Conservation (phyloP, 1,140 invertebrate genomes). For the Papilio polytes region DNA sequence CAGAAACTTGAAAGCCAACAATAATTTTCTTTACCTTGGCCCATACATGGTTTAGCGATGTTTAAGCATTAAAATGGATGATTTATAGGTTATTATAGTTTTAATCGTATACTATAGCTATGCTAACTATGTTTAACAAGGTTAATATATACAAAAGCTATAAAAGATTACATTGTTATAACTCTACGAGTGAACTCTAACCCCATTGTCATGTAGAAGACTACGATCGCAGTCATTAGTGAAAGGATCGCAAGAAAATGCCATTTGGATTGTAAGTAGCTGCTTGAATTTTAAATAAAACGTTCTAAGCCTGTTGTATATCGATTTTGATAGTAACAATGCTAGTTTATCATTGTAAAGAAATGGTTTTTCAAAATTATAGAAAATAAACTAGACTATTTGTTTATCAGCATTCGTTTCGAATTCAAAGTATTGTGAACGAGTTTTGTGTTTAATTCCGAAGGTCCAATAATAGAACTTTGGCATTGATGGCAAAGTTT, state of each 20-base stretch:
- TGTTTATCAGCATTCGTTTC: too few species aligned
- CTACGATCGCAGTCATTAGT: conserved; percentile 31
- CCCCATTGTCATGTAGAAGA: conserved; percentile 39
- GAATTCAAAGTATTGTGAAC: neutral
- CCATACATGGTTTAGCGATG: neutral
- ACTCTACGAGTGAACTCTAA: conserved; percentile 33
- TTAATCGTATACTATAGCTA: neutral
- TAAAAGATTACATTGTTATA: conserved; percentile 39
- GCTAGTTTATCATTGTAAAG: too few species aligned
- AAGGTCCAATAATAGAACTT: neutral
- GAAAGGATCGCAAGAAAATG: conserved; percentile 48
- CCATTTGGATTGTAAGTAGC: conserved; percentile 67
- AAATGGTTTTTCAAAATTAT: too few species aligned
- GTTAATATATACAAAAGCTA: conserved; percentile 29
- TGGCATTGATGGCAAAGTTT: neutral
- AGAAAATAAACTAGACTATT: too few species aligned
- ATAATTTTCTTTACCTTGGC: neutral
- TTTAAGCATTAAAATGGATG: neutral
- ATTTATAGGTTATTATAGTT: neutral
- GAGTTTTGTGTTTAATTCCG: neutral
- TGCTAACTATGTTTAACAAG: neutral
- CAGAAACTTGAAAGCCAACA: neutral
- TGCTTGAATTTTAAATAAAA: conserved; percentile 11
- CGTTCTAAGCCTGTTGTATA: too few species aligned
- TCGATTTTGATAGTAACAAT: too few species aligned